Evolutionary conservation across 2,113 vertebrate genomes (phyloP).

Genomic region (Hippocampus barbouri): DNA sequence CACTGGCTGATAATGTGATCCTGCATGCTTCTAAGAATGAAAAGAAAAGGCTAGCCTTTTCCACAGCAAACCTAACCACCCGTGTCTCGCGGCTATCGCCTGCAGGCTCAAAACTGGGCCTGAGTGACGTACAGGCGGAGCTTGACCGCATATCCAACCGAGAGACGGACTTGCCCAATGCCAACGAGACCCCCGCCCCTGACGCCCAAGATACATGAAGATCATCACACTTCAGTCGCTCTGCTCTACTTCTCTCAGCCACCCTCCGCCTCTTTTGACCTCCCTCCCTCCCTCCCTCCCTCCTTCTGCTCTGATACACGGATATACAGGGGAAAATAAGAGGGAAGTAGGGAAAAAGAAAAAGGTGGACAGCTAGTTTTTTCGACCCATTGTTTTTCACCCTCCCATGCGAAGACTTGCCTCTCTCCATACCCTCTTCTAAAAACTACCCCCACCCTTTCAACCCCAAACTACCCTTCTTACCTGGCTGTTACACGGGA

Average conservation of each 20-base stretch:
- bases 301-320: conserved; percentile 42
- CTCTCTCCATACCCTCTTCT: conserved; percentile 17
- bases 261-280: conserved; percentile 66
- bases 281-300: conserved; percentile 65
- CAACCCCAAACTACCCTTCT: not conserved
- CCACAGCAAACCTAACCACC: not conserved
- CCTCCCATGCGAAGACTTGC: conserved; percentile 30
- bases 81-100: not conserved
- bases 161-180: conserved; percentile 80
- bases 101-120: conserved; percentile 90
- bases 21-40: conserved; percentile 2
- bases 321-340: conserved; percentile 26
- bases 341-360: conserved; percentile 17
- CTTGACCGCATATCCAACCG: conserved; percentile 94
- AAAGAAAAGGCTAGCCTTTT: not conserved
- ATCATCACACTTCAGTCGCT: conserved; percentile 35
- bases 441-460: conserved; percentile 5
- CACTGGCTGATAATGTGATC: not conserved
- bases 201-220: conserved; percentile 93
- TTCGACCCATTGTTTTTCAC: conserved; percentile 18
- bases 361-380: conserved; percentile 18
- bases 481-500: conserved; percentile 44
- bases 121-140: conserved; percentile 96
- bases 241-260: conserved; percentile 70
- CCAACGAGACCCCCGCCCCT: conserved; percentile 82